A percentile compares a stretch with the other conserved stretches of the same genome.
Evolutionary conservation across 2,888 invertebrate genomes (phyloP).

Genomic region (Dysmachus trigonus): DNA sequence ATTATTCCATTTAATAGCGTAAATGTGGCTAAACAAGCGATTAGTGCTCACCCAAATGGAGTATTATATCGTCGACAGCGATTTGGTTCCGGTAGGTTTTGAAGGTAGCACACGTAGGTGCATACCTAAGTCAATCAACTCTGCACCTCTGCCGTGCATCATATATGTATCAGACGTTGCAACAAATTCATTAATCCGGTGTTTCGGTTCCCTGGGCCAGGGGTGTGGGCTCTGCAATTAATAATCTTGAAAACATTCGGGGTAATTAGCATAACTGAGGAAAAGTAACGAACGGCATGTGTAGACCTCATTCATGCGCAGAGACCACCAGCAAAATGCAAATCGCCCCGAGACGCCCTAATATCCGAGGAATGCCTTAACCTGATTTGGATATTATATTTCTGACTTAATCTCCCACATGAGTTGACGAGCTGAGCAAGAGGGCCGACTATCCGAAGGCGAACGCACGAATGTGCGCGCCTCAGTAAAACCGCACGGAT

Average conservation of each 20-base stretch:
- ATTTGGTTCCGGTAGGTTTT: not conserved
- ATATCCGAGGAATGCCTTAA: conserved; percentile 12
- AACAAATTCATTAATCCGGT: not conserved
- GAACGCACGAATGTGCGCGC: conserved; percentile 16
- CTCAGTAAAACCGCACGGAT: conserved; percentile 25
- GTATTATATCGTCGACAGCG: not conserved
- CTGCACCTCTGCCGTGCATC: not conserved
- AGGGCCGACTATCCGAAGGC: conserved; percentile 15
- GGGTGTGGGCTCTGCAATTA: not conserved
- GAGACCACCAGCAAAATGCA: not conserved
- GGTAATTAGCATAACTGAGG: not conserved
- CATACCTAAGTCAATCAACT: not conserved
- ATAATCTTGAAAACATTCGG: not conserved
- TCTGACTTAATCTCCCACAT: conserved; percentile 39
- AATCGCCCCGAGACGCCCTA: not conserved
- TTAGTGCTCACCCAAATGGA: not conserved
- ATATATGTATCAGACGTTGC: not conserved
- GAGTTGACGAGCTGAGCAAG: conserved; percentile 32
- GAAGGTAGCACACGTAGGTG: not conserved
- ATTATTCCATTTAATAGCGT: not conserved
- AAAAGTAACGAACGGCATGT: not conserved
- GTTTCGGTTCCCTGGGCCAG: not conserved
- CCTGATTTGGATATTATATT: conserved; percentile 38
- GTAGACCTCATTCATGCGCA: not conserved
- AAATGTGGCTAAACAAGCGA: not conserved